A percentile compares a stretch with the other conserved stretches of the same genome.
phyloP scores from a whole-genome alignment of 2,888 invertebrate genomes.

The Spisula solida region DNA sequence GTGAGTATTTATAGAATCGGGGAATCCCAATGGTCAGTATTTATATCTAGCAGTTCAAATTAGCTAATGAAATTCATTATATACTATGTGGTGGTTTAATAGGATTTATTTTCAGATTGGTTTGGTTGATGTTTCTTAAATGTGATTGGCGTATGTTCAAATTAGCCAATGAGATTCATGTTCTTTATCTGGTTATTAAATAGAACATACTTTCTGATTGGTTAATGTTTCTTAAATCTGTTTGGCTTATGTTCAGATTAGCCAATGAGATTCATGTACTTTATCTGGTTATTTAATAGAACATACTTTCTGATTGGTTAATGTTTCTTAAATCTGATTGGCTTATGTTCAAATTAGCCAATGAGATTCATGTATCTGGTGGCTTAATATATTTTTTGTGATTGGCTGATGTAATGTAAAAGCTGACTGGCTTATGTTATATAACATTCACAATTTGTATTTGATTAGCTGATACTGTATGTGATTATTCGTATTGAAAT shows the following conservation, averaged over 20 bases:
- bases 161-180: neutral
- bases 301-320: neutral
- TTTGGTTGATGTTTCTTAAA: neutral
- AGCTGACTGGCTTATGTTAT: neutral
- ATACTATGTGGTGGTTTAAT: neutral
- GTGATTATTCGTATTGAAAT: too few relatives aligned
- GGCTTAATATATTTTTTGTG: neutral
- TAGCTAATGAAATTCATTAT: neutral
- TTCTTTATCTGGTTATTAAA: neutral
- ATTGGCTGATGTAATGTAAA: neutral
- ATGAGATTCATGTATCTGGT: neutral
- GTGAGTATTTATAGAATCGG: slow-evolving; percentile 23
- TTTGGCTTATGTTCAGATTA: neutral
- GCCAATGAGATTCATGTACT: neutral
- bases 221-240: neutral
- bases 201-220: neutral
- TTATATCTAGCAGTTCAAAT: slow-evolving; percentile 1
- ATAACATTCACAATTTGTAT: too few relatives aligned
- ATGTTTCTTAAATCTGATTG: neutral
- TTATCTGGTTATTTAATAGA: neutral
- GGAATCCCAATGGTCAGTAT: neutral
- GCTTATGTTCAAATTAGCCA: neutral
- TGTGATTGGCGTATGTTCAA: neutral
- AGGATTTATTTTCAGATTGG: neutral
- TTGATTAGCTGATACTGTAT: neutral